Base-by-base conservation (phyloP, 2,797 vertebrate genomes). In the Chelmon rostratus region DNA sequence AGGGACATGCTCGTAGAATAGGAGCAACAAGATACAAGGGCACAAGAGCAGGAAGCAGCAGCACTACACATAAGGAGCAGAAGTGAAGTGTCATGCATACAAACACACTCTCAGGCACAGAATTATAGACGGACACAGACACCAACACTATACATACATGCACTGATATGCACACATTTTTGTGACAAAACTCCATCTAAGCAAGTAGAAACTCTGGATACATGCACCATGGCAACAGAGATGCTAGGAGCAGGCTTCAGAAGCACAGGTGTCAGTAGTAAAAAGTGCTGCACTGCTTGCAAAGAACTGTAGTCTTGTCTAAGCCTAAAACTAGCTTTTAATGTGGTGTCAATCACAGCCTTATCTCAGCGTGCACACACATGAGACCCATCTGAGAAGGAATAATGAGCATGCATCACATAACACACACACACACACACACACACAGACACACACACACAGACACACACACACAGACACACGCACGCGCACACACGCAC, bases 341-440 rank as follows among this genome's bases (percentile, higher is more conserved):
- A 77, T 74, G 68, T 77, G 64, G 46, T 83, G 79, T 90, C 78
- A 90, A 42, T 87, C 78, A 61, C 49, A 76, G 21, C n/a, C 28
- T 53, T 2, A 59, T 65, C 73, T 79, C 37, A 73, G 44, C 44
- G 62, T 69, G 73, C 47, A 67, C 68, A 82, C 49, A 72, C 33
- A 75, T 28, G 72, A 78, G 21, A 81, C 53, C 77, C 5, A 23
- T 68, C 71, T 73, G 49, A 79, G 70, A 73, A 73, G 53, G 84
- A 81, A 81, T 87, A 89, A 87, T 86, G 68, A 81, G 67, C 57
- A 80, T 40, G 57, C 63, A 67, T 83, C 58, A 49, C 58, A 37
- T 12, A 9, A 44, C 46, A 19, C 19, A 83, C 47, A 71, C 70
- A 58, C 46, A 53, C 53, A 67, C 42, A 73, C 44, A 62, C 64